phyloP scores from a whole-genome alignment of 2,797 vertebrate genomes.

The Arnoldichthys spilopterus region DNA sequence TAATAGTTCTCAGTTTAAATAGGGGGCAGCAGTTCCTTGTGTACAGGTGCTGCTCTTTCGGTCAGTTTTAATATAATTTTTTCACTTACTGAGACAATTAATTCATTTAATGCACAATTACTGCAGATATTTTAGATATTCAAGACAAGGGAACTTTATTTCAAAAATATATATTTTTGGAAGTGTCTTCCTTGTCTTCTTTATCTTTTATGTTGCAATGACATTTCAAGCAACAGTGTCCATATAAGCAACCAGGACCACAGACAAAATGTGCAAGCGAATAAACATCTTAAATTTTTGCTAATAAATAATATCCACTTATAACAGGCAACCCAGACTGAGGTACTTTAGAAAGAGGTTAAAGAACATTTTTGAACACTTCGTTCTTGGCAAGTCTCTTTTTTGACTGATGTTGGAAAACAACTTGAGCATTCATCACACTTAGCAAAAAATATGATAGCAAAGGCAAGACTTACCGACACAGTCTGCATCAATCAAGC shows the following conservation, averaged over 20 bases:
- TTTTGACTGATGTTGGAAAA: conserved; percentile 6
- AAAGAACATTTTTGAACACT: neutral
- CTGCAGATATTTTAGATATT: conserved; percentile 15
- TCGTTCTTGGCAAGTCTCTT: neutral
- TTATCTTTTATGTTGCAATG: conserved; percentile 14
- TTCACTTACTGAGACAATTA: neutral
- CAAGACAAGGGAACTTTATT: conserved; percentile 23
- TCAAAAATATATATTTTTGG: conserved; percentile 2
- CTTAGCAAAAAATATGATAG: neutral
- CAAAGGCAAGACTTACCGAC: conserved; percentile 76
- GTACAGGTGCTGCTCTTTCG: too few relatives aligned
- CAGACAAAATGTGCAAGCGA: neutral
- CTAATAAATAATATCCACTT: neutral
- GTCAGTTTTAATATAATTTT: too few relatives aligned
- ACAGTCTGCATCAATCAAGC: conserved; percentile 85
- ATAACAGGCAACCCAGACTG: neutral
- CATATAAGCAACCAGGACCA: neutral
- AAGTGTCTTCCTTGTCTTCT: conserved; percentile 7
- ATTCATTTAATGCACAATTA: neutral
- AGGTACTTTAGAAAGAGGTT: neutral
- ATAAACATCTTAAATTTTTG: neutral
- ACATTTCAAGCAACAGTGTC: neutral
- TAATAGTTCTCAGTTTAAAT: too few relatives aligned
- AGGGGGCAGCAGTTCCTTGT: too few relatives aligned
- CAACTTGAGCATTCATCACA: conserved; percentile 16